phyloP scores from a whole-genome alignment of 2,888 invertebrate species.

The Cephus sareptanus region DNA sequence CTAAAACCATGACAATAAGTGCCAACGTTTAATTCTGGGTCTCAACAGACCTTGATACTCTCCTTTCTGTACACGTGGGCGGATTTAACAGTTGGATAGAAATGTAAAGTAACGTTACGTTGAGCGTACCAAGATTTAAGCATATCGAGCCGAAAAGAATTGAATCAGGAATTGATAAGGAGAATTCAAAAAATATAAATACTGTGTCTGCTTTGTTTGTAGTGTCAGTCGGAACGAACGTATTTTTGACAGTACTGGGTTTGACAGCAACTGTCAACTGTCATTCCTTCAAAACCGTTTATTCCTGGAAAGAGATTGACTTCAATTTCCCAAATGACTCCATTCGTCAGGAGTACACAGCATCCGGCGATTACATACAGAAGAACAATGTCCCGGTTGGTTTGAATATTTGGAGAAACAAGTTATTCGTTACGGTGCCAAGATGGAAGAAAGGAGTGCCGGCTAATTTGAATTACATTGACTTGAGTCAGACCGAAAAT shows the following conservation, averaged over 20 bases:
- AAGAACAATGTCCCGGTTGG: slow-evolving; percentile 79
- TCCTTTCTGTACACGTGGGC: not conserved
- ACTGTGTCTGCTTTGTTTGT: not conserved
- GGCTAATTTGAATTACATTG: slow-evolving; percentile 72
- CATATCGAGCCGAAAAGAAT: not conserved
- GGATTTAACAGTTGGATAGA: not conserved
- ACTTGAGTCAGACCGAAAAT: slow-evolving; percentile 49
- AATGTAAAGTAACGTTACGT: not conserved
- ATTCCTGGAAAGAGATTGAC: slow-evolving; percentile 54
- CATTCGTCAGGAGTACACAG: slow-evolving; percentile 58
- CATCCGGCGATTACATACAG: slow-evolving; percentile 73
- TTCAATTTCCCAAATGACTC: slow-evolving; percentile 55
- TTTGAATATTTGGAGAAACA: slow-evolving; percentile 72
- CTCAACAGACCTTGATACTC: not conserved
- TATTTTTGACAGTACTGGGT: slow-evolving; percentile 31
- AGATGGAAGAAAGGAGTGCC: slow-evolving; percentile 74
- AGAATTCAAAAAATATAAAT: not conserved
- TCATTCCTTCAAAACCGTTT: slow-evolving; percentile 42
- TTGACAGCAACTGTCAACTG: slow-evolving; percentile 41
- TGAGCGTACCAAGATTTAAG: not conserved
- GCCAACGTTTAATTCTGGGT: not conserved
- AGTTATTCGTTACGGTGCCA: slow-evolving; percentile 79
- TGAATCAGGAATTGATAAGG: not conserved
- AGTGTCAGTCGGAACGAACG: not conserved
- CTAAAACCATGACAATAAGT: not conserved